Percentiles rank a stretch among this genome's conserved stretches.
These are phyloP conservation scores for Carettochelys insculpta DNA, from an alignment of 2,113 vertebrate genomes.

Conservation along the genomic window DNA sequence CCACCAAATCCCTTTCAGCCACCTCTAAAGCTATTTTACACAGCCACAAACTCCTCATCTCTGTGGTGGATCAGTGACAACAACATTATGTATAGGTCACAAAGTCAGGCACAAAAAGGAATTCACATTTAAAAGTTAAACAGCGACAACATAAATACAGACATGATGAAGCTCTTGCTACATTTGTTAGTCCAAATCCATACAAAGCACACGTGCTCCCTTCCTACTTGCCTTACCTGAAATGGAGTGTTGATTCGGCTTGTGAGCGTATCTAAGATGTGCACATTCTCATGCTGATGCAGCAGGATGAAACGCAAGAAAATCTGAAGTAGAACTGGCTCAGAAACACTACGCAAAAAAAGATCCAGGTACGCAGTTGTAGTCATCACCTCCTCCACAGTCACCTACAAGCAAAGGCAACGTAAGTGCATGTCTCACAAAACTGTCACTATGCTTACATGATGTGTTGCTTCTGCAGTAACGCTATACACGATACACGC, in stretches of 20 bases:
- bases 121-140: neutral
- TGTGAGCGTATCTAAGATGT: constrained; percentile 93
- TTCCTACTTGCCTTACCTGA: constrained; percentile 79
- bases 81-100: neutral
- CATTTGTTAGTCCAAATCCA: neutral
- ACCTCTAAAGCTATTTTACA: neutral
- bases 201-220: neutral
- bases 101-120: neutral
- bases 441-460: accelerated
- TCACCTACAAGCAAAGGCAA: constrained; percentile 78
- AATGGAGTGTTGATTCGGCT: constrained; percentile 98
- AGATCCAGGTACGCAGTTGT: constrained; percentile 96
- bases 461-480: neutral
- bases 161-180: neutral
- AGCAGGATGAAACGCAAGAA: constrained; percentile 94
- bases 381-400: constrained; percentile 96
- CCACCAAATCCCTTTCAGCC: neutral
- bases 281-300: constrained; percentile 90
- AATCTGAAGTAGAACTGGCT: constrained; percentile 92
- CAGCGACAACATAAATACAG: neutral
- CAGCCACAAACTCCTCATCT: neutral
- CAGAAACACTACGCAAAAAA: constrained; percentile 89
- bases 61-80: neutral
- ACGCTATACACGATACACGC: neutral
- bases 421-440: neutral